Evolutionary conservation across 2,797 vertebrate genomes (phyloP).

Genomic region (Muscicapa comitata): DNA sequence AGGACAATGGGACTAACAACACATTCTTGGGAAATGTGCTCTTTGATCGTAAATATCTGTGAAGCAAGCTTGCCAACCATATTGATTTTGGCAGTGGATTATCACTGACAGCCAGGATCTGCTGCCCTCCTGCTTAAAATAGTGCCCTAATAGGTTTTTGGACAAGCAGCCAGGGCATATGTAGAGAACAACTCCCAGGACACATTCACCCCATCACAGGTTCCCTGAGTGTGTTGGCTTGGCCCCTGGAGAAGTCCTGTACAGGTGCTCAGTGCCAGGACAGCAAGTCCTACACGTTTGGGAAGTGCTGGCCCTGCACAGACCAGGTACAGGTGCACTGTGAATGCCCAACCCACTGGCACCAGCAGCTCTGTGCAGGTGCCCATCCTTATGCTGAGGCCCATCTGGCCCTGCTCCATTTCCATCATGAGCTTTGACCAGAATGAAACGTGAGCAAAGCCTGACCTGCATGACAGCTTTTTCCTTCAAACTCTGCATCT

Average conservation of each 20-base stretch:
- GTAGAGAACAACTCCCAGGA: not conserved
- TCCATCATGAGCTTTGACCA: not conserved
- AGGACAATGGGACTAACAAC: not conserved
- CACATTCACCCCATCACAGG: not conserved
- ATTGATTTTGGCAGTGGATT: slow-evolving; percentile 58
- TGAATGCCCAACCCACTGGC: not conserved
- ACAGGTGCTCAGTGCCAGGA: not conserved
- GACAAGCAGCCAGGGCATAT: not conserved
- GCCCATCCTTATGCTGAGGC: not conserved
- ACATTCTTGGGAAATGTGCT: slow-evolving; percentile 23
- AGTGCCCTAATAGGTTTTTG: not conserved
- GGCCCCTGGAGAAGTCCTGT: not conserved
- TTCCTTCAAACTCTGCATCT: not conserved
- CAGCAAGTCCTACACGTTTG: accelerated
- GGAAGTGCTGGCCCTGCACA: not conserved
- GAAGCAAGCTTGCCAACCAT: slow-evolving; percentile 9
- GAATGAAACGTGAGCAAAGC: not conserved
- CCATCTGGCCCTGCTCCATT: not conserved
- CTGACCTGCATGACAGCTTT: not conserved
- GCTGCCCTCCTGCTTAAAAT: slow-evolving; percentile 8
- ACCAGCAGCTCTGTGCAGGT: not conserved
- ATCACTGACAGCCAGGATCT: slow-evolving; percentile 2
- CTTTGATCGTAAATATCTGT: slow-evolving; percentile 40
- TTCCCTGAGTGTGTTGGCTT: not conserved
- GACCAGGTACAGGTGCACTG: not conserved